phyloP scores from a whole-genome alignment of 2,113 vertebrate genomes.

The Sebastes fasciatus region DNA sequence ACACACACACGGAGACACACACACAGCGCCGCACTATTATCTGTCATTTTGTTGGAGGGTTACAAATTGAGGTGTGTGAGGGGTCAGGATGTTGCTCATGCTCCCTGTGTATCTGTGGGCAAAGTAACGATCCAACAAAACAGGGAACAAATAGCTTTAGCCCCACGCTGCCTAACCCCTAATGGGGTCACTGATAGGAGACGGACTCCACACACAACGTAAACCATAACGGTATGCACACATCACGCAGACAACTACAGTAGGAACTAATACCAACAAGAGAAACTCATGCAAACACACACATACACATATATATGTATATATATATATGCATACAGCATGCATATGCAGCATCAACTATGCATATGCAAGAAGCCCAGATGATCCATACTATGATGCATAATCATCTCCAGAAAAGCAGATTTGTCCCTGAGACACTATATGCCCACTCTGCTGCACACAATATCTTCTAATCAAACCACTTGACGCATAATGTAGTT shows the following conservation, averaged over 20 bases:
- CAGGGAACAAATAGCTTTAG: slow-evolving; percentile 63
- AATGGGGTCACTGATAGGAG: slow-evolving; percentile 54
- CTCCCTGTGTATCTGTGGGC: slow-evolving; percentile 46
- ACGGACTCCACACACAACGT: slow-evolving; percentile 27
- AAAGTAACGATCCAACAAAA: slow-evolving; percentile 51
- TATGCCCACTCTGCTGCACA: neutral
- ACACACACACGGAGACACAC: neutral
- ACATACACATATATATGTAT: neutral
- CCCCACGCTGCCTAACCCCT: slow-evolving; percentile 45
- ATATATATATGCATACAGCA: neutral
- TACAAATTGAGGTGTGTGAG: slow-evolving; percentile 70
- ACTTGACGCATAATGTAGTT: slow-evolving; percentile 49
- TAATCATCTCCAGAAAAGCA: slow-evolving; percentile 32
- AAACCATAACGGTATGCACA: slow-evolving; percentile 6
- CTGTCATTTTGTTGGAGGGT: slow-evolving; percentile 52
- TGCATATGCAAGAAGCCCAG: neutral
- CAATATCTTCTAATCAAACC: slow-evolving; percentile 31
- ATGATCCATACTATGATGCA: neutral
- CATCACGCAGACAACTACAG: neutral
- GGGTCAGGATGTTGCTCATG: slow-evolving; percentile 55
- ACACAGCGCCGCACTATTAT: slow-evolving; percentile 38
- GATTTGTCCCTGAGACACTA: slow-evolving; percentile 26
- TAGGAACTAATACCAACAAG: neutral
- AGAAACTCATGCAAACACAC: neutral
- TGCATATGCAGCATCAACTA: neutral